Conservation (phyloP, 2,888 invertebrate species). For the Erynnis tages region DNA sequence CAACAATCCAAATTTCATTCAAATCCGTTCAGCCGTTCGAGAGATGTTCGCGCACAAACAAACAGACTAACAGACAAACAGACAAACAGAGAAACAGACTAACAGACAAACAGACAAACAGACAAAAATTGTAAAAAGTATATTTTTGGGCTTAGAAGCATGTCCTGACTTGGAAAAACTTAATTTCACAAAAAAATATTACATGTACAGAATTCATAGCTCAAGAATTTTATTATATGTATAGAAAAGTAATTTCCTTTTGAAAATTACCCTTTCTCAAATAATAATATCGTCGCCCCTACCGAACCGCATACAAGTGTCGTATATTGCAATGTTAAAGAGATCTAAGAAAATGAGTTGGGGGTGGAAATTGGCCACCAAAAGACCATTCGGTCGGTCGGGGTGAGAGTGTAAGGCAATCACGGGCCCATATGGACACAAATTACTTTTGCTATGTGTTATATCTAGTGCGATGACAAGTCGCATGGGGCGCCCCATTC, state of each 20-base stretch:
- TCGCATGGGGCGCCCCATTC: constrained; percentile 62
- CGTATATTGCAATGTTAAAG: constrained; percentile 55
- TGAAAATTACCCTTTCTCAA: constrained; percentile 18
- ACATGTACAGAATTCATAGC: no score
- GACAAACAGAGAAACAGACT: no score
- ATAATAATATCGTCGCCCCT: constrained; percentile 26
- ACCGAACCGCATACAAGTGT: constrained; percentile 45
- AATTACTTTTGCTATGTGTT: constrained; percentile 75
- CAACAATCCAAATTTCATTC: no score
- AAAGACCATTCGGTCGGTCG: constrained; percentile 61
- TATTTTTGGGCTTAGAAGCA: no score
- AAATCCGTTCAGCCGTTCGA: no score
- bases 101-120: no score
- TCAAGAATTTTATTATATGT: no score
- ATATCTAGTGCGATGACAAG: constrained; percentile 71
- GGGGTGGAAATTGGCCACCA: constrained; percentile 59
- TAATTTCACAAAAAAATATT: no score
- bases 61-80: no score
- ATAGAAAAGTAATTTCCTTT: constrained; percentile 8
- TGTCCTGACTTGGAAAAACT: no score
- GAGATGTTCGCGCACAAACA: no score
- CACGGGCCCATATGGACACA: constrained; percentile 79
- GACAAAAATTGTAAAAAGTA: no score
- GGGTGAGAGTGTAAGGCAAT: constrained; percentile 74
- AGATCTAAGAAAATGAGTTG: constrained; percentile 62